A percentile compares a stretch with the other conserved stretches of the same genome.
phyloP scores from a whole-genome alignment of 2,113 vertebrate species.

The Setophaga kirtlandii region DNA sequence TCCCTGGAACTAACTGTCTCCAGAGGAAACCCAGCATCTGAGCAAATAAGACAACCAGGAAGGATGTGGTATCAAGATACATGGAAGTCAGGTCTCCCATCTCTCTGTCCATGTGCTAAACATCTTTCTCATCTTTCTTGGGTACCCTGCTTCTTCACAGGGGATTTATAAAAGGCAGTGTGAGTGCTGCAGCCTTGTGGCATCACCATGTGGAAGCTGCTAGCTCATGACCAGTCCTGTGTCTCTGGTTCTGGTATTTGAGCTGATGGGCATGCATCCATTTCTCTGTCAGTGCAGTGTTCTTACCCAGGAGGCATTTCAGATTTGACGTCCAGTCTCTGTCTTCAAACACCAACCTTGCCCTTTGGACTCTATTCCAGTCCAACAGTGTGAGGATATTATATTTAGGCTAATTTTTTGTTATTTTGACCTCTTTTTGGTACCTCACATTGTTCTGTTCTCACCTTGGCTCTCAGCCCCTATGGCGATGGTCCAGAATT shows the following conservation, averaged over 20 bases:
- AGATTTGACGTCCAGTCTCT: background rate
- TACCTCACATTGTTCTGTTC: background rate
- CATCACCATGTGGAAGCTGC: background rate
- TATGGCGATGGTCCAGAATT: background rate
- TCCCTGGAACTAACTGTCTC: background rate
- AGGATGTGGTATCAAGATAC: background rate
- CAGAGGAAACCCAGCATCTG: background rate
- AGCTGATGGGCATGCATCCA: background rate
- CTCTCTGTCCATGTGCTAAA: background rate
- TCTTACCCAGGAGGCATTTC: background rate
- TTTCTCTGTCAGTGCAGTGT: background rate
- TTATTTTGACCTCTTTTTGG: background rate
- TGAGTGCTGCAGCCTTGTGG: background rate
- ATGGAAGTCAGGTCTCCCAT: background rate
- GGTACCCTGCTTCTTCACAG: background rate
- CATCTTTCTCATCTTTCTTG: background rate
- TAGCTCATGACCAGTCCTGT: background rate
- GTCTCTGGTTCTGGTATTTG: background rate
- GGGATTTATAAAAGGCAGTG: background rate
- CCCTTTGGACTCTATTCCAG: background rate
- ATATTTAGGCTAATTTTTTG: background rate
- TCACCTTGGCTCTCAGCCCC: background rate
- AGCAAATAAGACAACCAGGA: background rate
- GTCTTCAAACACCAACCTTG: background rate
- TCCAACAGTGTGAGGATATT: background rate